Evolutionary conservation across 2,888 invertebrate species (phyloP), one percentile per base, ranked within the genome.

Genomic region (Exephanes ischioxanthus): DNA sequence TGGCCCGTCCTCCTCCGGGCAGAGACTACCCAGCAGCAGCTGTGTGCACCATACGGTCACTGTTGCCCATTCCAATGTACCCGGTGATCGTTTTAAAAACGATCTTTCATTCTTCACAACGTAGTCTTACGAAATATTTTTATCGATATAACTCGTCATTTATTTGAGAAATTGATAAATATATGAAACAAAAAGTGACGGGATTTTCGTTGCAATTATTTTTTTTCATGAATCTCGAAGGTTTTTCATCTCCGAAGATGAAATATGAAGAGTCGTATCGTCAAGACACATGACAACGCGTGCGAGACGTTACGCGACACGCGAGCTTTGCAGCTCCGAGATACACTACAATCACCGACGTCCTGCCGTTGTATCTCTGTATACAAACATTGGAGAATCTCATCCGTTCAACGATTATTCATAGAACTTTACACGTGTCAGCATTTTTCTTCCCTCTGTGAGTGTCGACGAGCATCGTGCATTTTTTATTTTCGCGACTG

Each of bases 1-100:
- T 45, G 66, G 75, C 53, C 71, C 78, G 53, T 70, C 63, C 58
- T 71, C 30, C 19, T 66, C 58, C 76, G 63, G 66, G 53, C 81
- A 66, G 67, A 73, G 73, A 76, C 80, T 82, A 72, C 72, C 33
- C 76, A 77, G 77, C 53, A 83, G 79, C 85, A 83, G 80, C 82
- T 81, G 73, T 83, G 80, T 86, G 85, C 85, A 80, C 87, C 82
- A 87, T 84, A 85, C 85, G 85, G 87, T 80, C 79, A 87, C 85
- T 76, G 83, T 85, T 81, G 76, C 81, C 77, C 76, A 68, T 84
- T 80, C 80, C n/a, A 37, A 80, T 75, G 26, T 77, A 86, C 75
- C 76, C 80, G 77, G 85, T 80, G 85, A 77, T 37, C 66, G n/a
- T 41, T 41, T 19, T 33, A 61, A 51, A 19, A 7, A 68, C 5